Percentiles rank a stretch among this genome's conserved stretches.
Evolutionary conservation across 1,140 invertebrate genomes (phyloP).

Genomic region (Anadara kagoshimensis): DNA sequence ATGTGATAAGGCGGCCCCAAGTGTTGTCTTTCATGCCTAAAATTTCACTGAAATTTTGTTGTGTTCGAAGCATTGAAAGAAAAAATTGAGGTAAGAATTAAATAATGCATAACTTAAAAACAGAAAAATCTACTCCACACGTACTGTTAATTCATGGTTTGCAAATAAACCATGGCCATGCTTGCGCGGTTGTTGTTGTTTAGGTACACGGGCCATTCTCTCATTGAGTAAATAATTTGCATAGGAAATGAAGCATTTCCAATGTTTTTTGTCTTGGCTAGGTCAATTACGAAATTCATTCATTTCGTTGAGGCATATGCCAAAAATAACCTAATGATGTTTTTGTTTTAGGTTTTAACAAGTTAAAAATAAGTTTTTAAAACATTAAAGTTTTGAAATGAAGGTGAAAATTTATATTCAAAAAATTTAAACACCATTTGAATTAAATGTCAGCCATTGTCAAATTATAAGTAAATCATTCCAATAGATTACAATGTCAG

Average conservation of each 20-base stretch:
- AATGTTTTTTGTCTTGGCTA: too few species aligned
- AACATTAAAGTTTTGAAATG: too few species aligned
- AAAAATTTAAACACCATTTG: too few species aligned
- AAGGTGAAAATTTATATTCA: too few species aligned
- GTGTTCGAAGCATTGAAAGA: constrained; percentile 33
- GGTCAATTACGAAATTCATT: too few species aligned
- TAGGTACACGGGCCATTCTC: constrained; percentile 18
- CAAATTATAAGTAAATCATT: too few species aligned
- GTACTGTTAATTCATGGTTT: not conserved
- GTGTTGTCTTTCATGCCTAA: constrained; percentile 61
- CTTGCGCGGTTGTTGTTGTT: constrained; percentile 33
- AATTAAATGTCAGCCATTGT: too few species aligned
- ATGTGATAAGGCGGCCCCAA: constrained; percentile 44
- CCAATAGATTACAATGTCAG: too few species aligned
- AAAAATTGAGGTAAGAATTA: constrained; percentile 42
- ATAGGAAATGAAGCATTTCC: constrained; percentile 54
- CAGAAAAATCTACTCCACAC: not conserved
- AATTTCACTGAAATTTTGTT: constrained; percentile 48
- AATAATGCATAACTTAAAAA: constrained; percentile 13
- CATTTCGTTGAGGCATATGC: too few species aligned
- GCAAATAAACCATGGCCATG: constrained; percentile 1
- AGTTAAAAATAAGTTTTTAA: too few species aligned
- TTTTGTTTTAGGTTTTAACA: too few species aligned
- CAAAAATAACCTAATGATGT: too few species aligned
- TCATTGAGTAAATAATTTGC: constrained; percentile 56